Evolutionary conservation across 1,140 invertebrate species (phyloP), one percentile per base, ranked within the genome.

Genomic region (Calephelis nemesis): DNA sequence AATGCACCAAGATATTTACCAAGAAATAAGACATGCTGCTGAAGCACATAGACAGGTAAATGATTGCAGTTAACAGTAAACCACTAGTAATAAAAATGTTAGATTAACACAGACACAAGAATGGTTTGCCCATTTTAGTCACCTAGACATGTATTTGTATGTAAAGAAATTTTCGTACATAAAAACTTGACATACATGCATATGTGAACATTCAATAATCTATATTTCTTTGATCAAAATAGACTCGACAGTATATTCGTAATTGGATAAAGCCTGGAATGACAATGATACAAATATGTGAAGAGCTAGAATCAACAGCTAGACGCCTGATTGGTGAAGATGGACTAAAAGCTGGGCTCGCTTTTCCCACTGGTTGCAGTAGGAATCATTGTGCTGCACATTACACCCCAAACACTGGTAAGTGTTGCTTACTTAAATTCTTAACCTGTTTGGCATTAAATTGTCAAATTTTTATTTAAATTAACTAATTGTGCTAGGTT

Each of bases 271-370:
- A 99, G 88, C 98, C 99, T 0, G 99, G 99, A 69, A 99, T 99
- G 98, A 98, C 96, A 0, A 99, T 99, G 98, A 98, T 99, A 81
- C 95, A 99, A 85, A 99, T 99, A 74, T 99, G 98, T 92, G 98
- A 99, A 90, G 97, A 98, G 79, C 92, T 99, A 30, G 99, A 99
- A 92, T 95, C 95, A 10, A 98, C 96, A 13, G 96, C 98, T 5
- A 94, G 99, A 13, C 96, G 95, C 81, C 91, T 99, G 62, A 99
- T 99, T 77, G 96, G 95, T 49, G 99, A 99, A 91, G 97, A 99
- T 87, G 98, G 98, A 10, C 90, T 99, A 0, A 96, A 99, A 78
- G 98, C 99, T 40, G 99, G 99, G 5, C 91, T 99, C 47, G 99
- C 99, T 15, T 99, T 99, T 91, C 99, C 99, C 9, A 99, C 99